Percentiles rank a stretch among this genome's conserved stretches.
phyloP scores from a whole-genome alignment of 2,888 invertebrate genomes.

The Plagiodera versicolora region DNA sequence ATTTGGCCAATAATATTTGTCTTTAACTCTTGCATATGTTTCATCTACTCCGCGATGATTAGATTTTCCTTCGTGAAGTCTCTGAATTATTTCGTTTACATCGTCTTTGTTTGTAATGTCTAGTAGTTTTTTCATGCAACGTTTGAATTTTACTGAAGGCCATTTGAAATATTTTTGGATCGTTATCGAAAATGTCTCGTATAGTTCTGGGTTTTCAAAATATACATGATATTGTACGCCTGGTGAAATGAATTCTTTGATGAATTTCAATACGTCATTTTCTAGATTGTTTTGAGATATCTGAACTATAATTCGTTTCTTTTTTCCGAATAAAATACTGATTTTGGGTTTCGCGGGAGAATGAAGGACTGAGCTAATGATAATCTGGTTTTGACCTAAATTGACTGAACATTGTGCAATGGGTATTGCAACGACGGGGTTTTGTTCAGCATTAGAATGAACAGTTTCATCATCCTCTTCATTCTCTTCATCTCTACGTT shows the following conservation, averaged over 20 bases:
- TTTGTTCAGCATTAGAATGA: constrained; percentile 21
- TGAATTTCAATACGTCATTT: constrained; percentile 23
- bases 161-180: constrained; percentile 18
- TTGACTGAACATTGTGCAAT: constrained; percentile 23
- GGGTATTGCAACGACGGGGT: constrained; percentile 18
- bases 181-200: constrained; percentile 15
- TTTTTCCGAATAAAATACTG: no score
- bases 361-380: constrained; percentile 16
- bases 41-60: constrained; percentile 30
- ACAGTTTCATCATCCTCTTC: neutral
- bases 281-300: constrained; percentile 7
- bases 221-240: constrained; percentile 17
- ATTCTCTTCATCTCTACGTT: neutral
- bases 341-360: no score
- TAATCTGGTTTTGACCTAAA: constrained; percentile 26
- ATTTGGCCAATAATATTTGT: constrained; percentile 31
- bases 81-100: constrained; percentile 16
- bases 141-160: constrained; percentile 12
- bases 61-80: constrained; percentile 25
- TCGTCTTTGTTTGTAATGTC: constrained; percentile 17
- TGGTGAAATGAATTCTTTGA: constrained; percentile 19
- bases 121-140: constrained; percentile 18
- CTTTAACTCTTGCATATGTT: no score
- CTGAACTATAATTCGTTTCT: no score
- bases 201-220: constrained; percentile 20